phyloP scores from a whole-genome alignment of 2,797 vertebrate species.

The Botia kubotai region DNA sequence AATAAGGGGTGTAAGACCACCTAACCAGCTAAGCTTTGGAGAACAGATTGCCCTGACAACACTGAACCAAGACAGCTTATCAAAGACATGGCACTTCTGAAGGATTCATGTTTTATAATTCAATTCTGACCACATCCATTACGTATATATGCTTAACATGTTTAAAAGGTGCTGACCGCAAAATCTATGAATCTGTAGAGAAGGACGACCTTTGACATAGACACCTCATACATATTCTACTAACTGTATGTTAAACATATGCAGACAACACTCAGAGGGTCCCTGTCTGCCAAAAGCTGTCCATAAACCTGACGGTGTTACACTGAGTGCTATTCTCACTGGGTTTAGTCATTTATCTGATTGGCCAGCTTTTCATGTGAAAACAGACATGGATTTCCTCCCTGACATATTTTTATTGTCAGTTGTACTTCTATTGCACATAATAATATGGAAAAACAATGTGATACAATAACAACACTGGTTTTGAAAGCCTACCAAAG shows the following conservation, averaged over 20 bases:
- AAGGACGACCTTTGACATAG: background rate
- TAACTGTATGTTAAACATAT: slow-evolving; percentile 21
- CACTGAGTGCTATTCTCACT: slow-evolving; percentile 6
- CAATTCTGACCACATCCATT: background rate
- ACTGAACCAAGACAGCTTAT: slow-evolving; percentile 37
- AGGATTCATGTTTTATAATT: background rate
- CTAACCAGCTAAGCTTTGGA: slow-evolving; percentile 63
- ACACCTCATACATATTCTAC: slow-evolving; percentile 23
- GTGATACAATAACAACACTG: slow-evolving; percentile 1
- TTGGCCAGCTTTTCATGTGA: slow-evolving; percentile 20
- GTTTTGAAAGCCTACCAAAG: slow-evolving; percentile 6
- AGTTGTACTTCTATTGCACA: background rate
- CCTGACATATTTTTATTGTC: slow-evolving; percentile 16
- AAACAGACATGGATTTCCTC: slow-evolving; percentile 40
- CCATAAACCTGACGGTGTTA: background rate
- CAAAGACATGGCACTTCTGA: slow-evolving; percentile 5
- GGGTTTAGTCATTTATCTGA: slow-evolving; percentile 30
- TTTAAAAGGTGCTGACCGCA: background rate
- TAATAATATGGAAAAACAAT: slow-evolving; percentile 21
- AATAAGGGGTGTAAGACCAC: slow-evolving; percentile 73
- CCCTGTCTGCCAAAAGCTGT: slow-evolving; percentile 35
- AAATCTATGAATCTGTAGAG: background rate
- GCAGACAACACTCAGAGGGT: slow-evolving; percentile 24
- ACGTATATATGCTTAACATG: background rate
- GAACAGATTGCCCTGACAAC: slow-evolving; percentile 50